Evolutionary conservation across 2,888 invertebrate species (phyloP).

Genomic region (Eupithecia exiguata): DNA sequence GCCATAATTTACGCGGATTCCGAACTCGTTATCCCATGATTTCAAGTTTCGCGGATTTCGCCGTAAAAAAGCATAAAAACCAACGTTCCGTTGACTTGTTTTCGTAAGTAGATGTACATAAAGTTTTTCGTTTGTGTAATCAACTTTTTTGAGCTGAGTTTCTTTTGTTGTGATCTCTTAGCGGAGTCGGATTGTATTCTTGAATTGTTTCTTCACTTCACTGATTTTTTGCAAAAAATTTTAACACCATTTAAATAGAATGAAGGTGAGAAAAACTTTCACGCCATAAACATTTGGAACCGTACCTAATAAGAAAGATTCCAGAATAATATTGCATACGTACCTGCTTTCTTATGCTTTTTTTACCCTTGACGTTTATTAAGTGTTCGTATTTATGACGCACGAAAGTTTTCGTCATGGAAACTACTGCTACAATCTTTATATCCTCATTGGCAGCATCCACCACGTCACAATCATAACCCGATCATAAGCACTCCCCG

Average conservation of each 20-base stretch:
- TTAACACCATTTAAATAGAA: not conserved
- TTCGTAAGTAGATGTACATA: constrained; percentile 26
- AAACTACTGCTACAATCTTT: not conserved
- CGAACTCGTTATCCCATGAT: constrained; percentile 52
- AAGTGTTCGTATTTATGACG: too few species aligned
- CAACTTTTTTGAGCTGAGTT: constrained; percentile 25
- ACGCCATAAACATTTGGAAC: not conserved
- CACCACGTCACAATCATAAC: constrained; percentile 31
- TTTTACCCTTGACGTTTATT: too few species aligned
- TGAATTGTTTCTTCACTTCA: not conserved
- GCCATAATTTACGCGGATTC: constrained; percentile 52
- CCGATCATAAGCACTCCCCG: constrained; percentile 24
- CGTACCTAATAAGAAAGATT: not conserved
- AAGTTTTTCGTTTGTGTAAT: constrained; percentile 35
- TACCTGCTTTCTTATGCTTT: too few species aligned
- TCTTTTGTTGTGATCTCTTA: constrained; percentile 9
- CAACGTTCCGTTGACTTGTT: constrained; percentile 29
- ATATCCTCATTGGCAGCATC: not conserved
- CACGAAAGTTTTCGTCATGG: too few species aligned
- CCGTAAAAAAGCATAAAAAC: constrained; percentile 20
- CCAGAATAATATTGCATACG: not conserved
- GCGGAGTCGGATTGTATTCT: constrained; percentile 1
- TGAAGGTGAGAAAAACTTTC: not conserved
- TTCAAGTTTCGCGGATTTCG: constrained; percentile 41
- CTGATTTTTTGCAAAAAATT: not conserved